Base-by-base conservation (phyloP, 2,888 invertebrate species). In the Cephus pulcher region DNA sequence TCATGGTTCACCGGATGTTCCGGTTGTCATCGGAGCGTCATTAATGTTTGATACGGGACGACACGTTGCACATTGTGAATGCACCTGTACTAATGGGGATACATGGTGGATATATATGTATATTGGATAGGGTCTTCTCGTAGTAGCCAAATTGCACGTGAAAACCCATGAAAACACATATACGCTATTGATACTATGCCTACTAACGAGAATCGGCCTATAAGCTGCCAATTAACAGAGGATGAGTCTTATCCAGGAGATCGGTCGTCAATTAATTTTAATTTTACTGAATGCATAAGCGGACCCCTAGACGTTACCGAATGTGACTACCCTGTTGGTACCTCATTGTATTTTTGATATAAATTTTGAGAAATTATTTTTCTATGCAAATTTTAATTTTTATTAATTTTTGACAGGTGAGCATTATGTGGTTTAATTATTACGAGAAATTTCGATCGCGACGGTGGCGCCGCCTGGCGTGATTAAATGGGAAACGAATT, bases 221-320 rank as follows among this genome's bases (percentile, higher is more conserved):
- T 90, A 89, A 90, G 89, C 90, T 90, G 87, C 89, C 89, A 90
- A 90, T 90, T 90, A 90, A 90, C 88, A 84, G 85, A 83, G 86
- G 87, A 88, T 88, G 87, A 89, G 86, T 87, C 87, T 87, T 86
- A 84, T 84, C 83, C 86, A 70, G 56, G 34, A 83, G 87, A 87
- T 89, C 86, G 86, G 81, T 84, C 84, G 87, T 89, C 89, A 90
- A 90, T 89, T 89, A 89, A 89, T 90, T 89, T 87, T 85, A 87
- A 90, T 89, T 88, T 86, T 77, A 79, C 30, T 1, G 73, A 74
- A 40, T 9, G 23, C 56, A 56, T 56, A 23, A 56, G 23, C 23
- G 56, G 2, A 9, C 23, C 23, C 15, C 23, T 56, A 9, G 9
- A 56, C 23, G 9, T 56, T 9, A 23, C 23, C 56, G 23, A 23